Conservation (phyloP, 2,797 vertebrate genomes). For the Bradypodion pumilum region DNA sequence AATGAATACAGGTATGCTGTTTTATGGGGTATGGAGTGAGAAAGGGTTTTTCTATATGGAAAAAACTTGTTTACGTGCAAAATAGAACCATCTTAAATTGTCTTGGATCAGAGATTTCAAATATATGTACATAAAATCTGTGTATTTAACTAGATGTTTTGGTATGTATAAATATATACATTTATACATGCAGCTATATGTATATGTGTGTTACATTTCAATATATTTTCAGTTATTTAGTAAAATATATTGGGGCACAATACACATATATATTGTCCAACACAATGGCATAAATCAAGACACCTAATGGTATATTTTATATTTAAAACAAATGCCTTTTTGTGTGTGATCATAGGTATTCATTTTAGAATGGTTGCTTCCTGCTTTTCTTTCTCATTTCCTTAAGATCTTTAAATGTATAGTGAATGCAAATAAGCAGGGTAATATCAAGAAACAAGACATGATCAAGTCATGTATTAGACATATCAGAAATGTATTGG, state of each 20-base stretch:
- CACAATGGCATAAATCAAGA: neutral
- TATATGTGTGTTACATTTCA: conserved; percentile 38
- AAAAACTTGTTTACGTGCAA: conserved; percentile 13
- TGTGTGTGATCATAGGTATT: neutral
- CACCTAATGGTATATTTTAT: conserved; percentile 15
- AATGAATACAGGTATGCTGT: conserved; percentile 94
- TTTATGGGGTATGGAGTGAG: conserved; percentile 22
- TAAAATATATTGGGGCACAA: conserved; percentile 45
- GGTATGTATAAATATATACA: conserved; percentile 8
- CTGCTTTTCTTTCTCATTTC: neutral
- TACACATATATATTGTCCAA: conserved; percentile 16
- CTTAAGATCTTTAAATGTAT: neutral
- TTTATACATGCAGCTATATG: conserved; percentile 37
- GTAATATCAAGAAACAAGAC: neutral
- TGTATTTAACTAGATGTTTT: neutral
- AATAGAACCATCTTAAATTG: neutral
- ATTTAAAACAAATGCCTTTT: neutral
- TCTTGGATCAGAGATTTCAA: neutral
- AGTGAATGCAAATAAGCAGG: too few relatives aligned
- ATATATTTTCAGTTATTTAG: conserved; percentile 35
- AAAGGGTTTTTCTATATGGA: conserved; percentile 22
- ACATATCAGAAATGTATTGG: neutral
- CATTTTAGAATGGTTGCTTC: neutral
- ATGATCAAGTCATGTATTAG: neutral
- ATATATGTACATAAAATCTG: neutral